Percentiles rank a stretch among this genome's conserved stretches.
phyloP scores from a whole-genome alignment of 2,113 vertebrate species.

The Archocentrus centrarchus region DNA sequence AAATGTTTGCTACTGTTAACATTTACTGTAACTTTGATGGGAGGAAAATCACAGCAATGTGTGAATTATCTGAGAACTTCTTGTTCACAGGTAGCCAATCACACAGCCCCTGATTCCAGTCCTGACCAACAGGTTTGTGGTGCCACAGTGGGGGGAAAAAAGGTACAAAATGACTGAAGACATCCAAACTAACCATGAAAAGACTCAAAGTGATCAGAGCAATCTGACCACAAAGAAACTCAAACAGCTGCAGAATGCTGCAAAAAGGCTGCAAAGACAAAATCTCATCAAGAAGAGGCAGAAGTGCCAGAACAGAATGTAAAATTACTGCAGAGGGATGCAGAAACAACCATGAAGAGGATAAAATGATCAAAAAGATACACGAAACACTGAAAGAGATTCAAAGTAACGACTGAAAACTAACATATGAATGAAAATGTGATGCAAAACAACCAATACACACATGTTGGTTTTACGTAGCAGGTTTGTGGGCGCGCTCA shows the following conservation, averaged over 20 bases:
- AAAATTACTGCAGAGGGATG: not conserved
- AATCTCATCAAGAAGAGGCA: not conserved
- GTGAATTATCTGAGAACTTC: not conserved
- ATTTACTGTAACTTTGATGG: not conserved
- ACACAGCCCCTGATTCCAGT: not conserved
- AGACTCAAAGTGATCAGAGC: too few relatives aligned
- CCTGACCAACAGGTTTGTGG: too few relatives aligned
- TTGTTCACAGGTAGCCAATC: not conserved
- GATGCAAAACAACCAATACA: not conserved
- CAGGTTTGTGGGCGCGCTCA: rapidly evolving
- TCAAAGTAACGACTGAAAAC: not conserved
- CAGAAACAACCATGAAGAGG: not conserved
- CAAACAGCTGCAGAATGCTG: rapidly evolving
- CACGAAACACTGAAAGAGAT: not conserved
- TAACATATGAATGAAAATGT: too few relatives aligned
- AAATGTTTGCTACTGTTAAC: not conserved
- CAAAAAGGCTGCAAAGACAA: not conserved
- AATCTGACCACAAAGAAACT: not conserved
- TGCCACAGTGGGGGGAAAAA: too few relatives aligned
- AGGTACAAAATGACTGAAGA: too few relatives aligned
- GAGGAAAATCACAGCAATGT: not conserved
- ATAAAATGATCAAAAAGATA: not conserved
- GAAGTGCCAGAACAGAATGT: not conserved
- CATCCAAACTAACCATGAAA: too few relatives aligned
- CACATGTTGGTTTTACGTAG: not conserved